Conservation (phyloP, 1,140 invertebrate genomes). For the Phymorhynchus buccinoides region DNA sequence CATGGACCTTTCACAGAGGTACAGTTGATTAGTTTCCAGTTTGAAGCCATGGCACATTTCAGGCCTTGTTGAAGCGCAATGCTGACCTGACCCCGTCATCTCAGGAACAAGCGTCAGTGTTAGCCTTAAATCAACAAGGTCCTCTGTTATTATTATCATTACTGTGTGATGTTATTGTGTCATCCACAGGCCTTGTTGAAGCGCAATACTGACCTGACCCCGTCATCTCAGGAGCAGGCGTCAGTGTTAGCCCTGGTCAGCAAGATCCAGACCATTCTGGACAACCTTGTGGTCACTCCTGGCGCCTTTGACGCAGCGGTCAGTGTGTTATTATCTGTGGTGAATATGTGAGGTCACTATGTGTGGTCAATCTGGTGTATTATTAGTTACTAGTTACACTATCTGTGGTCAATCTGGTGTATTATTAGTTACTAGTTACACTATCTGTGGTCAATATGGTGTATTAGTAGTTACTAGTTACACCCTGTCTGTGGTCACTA, state of each 20-base stretch:
- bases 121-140: constrained; percentile 94
- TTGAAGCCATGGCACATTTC: constrained; percentile 11
- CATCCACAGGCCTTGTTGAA: constrained; percentile 86
- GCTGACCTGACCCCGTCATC: constrained; percentile 90
- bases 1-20: too few relatives aligned
- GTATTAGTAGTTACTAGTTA: too few relatives aligned
- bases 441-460: too few relatives aligned
- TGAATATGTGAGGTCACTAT: too few relatives aligned
- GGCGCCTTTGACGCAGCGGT: constrained; percentile 96
- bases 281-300: constrained; percentile 93
- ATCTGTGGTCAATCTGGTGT: too few relatives aligned
- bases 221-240: constrained; percentile 89
- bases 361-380: too few relatives aligned
- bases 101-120: constrained; percentile 90
- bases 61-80: constrained; percentile 92
- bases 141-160: too few relatives aligned
- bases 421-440: too few relatives aligned
- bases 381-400: too few relatives aligned
- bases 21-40: too few relatives aligned
- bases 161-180: background rate
- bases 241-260: constrained; percentile 93
- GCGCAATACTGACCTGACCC: constrained; percentile 90
- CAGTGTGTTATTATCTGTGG: too few relatives aligned
- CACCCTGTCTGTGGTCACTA: too few relatives aligned
- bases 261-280: constrained; percentile 92